Evolutionary conservation across 2,888 invertebrate species (phyloP), one percentile per base, ranked within the genome.

Genomic region (Epirrhoe tristata): DNA sequence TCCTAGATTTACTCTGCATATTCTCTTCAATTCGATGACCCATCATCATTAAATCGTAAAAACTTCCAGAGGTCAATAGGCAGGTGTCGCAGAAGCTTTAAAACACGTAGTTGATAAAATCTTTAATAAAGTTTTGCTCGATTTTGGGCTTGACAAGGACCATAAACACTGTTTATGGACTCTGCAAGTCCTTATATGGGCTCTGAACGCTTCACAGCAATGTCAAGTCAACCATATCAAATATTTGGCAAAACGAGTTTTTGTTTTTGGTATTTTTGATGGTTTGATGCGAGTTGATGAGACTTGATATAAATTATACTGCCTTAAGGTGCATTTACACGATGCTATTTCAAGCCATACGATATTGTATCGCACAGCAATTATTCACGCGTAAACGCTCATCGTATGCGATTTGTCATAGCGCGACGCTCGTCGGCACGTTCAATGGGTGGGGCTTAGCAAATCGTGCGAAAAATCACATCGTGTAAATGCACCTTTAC

Each of bases 21-120:
- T 51, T 51, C 36, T 36, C 58, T 58, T 65, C 56, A 24, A 24
- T 24, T 24, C 3, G 24, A 57, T 60, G 48, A 61, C 50, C 24
- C 24, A 24, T 59, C 52, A 66, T 66, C 50, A 70, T 70, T 66
- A 72, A 67, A 63, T 69, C 58, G 60, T 59, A 63, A 66, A 72
- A 65, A 72, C 66, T 66, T 63, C 67, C 61, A n/a, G 58, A 66
- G 66, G 64, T 66, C 70, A 69, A 58, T 69, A 58, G 53, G 58
- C 58, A 59, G 39, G n/a, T 59, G 58, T 58, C 24, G 39, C 46
- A 57, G 16, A 57, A 57, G 48, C 46, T 46, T 4, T 57, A 32
- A 32, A 48, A 51, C 8, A 52, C 31, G 12, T 6, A 36, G 36
- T 8, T 43, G 48, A 48, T 48, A 48, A 48, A 14, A 48, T 48